phyloP scores from a whole-genome alignment of 2,797 vertebrate genomes.

The Ctenochaetus hawaiiensis region DNA sequence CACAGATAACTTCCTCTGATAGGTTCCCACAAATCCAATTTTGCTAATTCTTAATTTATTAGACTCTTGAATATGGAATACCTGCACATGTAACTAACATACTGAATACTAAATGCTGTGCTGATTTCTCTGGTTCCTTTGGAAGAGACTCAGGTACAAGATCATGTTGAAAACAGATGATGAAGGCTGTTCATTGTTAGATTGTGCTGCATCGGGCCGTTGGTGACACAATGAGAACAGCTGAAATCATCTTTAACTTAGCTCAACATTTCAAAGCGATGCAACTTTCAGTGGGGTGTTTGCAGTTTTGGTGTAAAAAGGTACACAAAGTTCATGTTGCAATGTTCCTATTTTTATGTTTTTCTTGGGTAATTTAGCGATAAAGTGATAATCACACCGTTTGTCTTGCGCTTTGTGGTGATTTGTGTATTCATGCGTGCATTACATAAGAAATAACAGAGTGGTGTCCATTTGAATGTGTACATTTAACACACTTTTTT shows the following conservation, averaged over 20 bases:
- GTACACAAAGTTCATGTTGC: not conserved
- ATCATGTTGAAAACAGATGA: conserved; percentile 45
- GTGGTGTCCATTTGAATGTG: conserved; percentile 37
- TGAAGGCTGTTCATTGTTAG: conserved; percentile 43
- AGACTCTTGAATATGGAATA: conserved; percentile 51
- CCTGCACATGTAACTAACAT: conserved; percentile 14
- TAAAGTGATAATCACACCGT: conserved; percentile 30
- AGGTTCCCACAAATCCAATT: conserved; percentile 58
- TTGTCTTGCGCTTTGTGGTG: not conserved
- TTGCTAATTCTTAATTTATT: conserved; percentile 60
- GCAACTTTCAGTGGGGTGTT: conserved; percentile 23
- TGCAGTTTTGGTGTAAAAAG: not conserved
- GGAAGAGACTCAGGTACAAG: conserved; percentile 15
- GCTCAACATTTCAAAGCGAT: conserved; percentile 18
- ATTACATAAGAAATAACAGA: conserved; percentile 35
- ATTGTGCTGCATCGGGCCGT: conserved; percentile 30
- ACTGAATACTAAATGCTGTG: conserved; percentile 38
- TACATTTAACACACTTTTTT: conserved; percentile 13
- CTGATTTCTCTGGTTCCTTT: conserved; percentile 32
- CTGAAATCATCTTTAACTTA: conserved; percentile 36
- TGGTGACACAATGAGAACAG: conserved; percentile 44
- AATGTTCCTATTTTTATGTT: conserved; percentile 1
- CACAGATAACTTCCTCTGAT: conserved; percentile 56
- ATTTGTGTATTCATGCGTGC: conserved; percentile 40
- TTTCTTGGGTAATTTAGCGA: conserved; percentile 13